These are phyloP conservation scores for Chrysemys picta DNA, from an alignment of 2,113 vertebrate species.

Conservation along the genomic window DNA sequence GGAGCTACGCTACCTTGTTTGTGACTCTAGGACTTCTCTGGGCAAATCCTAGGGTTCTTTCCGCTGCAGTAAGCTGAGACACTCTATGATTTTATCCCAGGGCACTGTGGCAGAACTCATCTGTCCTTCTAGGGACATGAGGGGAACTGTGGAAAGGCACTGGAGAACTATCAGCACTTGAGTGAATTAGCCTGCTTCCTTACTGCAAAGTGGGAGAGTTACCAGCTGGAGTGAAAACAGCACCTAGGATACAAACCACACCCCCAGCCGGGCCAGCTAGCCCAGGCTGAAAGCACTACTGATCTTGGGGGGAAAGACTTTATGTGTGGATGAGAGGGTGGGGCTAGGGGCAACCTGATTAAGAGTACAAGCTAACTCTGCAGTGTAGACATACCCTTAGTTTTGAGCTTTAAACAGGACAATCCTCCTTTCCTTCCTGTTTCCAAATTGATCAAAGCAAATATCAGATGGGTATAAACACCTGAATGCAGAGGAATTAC, in stretches of 20 bases:
- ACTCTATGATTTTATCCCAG: neutral
- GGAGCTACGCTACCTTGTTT: no score
- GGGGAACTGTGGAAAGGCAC: neutral
- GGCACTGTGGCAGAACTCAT: neutral
- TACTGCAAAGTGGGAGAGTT: neutral
- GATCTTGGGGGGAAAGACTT: neutral
- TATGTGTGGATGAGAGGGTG: neutral
- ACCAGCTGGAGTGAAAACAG: neutral
- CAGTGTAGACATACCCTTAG: neutral
- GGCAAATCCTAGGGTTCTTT: neutral
- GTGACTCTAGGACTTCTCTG: neutral
- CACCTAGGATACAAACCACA: neutral
- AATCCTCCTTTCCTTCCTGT: constrained; percentile 63
- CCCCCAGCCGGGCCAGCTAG: neutral
- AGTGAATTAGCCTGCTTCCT: neutral
- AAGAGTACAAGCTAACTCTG: neutral
- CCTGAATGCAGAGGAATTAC: neutral
- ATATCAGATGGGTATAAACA: constrained; percentile 52
- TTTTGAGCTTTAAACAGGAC: constrained; percentile 60
- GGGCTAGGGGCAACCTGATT: neutral
- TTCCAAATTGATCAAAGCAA: constrained; percentile 68
- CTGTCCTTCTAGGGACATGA: neutral
- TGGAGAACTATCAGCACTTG: neutral
- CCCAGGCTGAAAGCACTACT: neutral
- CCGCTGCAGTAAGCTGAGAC: neutral